A percentile compares a stretch with the other conserved stretches of the same genome.
Conservation (phyloP, 2,113 vertebrate species). For the Cebus imitator region DNA sequence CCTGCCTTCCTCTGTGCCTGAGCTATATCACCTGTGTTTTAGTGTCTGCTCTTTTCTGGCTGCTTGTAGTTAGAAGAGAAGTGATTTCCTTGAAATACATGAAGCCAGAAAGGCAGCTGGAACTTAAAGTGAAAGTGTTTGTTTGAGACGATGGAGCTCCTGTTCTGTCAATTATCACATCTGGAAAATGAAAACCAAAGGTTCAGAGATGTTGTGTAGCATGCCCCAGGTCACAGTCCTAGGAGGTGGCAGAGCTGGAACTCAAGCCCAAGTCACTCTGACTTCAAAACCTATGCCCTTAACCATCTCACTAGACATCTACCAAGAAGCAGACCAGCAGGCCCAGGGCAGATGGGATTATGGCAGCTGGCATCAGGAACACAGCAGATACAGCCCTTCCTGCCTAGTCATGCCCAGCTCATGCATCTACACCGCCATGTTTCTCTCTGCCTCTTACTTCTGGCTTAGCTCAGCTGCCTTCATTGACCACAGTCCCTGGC, state of each 20-base stretch:
- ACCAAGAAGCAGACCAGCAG: neutral
- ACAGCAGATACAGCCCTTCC: neutral
- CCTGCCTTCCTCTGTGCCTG: no score
- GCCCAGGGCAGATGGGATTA: neutral
- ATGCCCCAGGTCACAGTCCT: neutral
- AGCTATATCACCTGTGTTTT: no score
- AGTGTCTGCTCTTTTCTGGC: no score
- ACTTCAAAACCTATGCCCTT: neutral
- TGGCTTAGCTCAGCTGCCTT: neutral
- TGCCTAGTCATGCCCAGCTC: neutral
- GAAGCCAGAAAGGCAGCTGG: no score
- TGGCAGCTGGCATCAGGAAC: no score
- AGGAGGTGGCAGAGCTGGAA: neutral
- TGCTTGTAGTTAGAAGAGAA: no score
- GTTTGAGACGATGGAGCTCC: no score
- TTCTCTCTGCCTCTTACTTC: neutral
- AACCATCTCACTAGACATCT: neutral
- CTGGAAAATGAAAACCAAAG: neutral
- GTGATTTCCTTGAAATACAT: no score
- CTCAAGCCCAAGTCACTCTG: neutral
- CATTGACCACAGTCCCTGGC: neutral
- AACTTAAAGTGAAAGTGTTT: no score
- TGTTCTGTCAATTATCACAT: no score
- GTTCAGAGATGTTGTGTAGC: neutral
- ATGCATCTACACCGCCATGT: fast-evolving